These are phyloP conservation scores for Zeuzera pyrina DNA, from an alignment of 2,888 invertebrate species.

Conservation along the genomic window DNA sequence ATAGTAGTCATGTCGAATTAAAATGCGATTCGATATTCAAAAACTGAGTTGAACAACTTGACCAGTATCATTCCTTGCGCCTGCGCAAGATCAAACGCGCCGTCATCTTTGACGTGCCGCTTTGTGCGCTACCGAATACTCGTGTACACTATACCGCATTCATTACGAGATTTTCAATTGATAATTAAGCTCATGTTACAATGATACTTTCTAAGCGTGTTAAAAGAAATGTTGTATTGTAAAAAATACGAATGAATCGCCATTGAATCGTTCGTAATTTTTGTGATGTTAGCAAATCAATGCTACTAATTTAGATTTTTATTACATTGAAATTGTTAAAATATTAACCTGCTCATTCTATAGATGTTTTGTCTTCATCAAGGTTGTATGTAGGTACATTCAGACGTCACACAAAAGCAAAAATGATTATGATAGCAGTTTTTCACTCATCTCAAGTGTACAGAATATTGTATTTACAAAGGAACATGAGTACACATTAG, in stretches of 20 bases:
- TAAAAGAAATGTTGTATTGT: constrained; percentile 39
- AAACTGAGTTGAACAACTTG: constrained; percentile 21
- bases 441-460: too few relatives aligned
- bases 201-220: constrained; percentile 41
- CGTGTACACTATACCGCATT: constrained; percentile 30
- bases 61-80: constrained; percentile 16
- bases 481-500: too few relatives aligned
- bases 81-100: constrained; percentile 27
- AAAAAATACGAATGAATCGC: constrained; percentile 14
- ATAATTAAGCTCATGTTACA: constrained; percentile 63
- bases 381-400: too few relatives aligned
- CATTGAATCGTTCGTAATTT: too few relatives aligned
- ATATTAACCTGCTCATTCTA: too few relatives aligned
- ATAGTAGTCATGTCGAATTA: constrained; percentile 23
- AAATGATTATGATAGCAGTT: too few relatives aligned
- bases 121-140: constrained; percentile 46
- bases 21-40: constrained; percentile 32
- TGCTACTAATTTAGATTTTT: too few relatives aligned
- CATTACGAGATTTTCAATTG: constrained; percentile 63
- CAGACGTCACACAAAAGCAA: too few relatives aligned
- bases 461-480: too few relatives aligned
- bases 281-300: too few relatives aligned
- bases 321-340: too few relatives aligned
- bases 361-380: too few relatives aligned
- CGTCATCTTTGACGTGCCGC: constrained; percentile 42